phyloP scores from a whole-genome alignment of 2,797 vertebrate genomes.

The Champsocephalus esox region DNA sequence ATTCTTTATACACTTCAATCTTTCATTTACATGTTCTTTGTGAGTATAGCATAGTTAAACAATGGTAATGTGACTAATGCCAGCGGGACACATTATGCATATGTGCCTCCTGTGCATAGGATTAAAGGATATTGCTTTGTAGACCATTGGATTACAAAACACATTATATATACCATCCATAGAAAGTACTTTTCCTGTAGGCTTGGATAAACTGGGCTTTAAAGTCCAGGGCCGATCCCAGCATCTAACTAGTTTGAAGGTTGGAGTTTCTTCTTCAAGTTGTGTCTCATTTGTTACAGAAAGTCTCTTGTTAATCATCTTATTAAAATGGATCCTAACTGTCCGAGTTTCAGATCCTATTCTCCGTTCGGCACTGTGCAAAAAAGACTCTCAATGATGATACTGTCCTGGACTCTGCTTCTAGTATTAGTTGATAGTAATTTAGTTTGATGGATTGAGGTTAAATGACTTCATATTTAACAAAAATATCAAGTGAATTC shows the following conservation, averaged over 20 bases:
- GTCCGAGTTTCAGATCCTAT: constrained; percentile 17
- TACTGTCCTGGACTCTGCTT: constrained; percentile 10
- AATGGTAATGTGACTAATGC: not conserved
- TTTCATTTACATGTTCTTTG: not conserved
- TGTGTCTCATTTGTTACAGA: constrained; percentile 22
- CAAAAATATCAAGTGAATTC: not conserved
- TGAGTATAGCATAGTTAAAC: not conserved
- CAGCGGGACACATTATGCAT: not conserved
- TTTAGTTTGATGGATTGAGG: not conserved
- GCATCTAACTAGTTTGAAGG: constrained; percentile 15
- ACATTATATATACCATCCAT: not conserved
- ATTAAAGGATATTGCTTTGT: not conserved
- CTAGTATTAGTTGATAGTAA: not conserved
- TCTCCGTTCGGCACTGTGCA: not conserved
- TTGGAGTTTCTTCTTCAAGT: constrained; percentile 17
- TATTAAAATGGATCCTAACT: constrained; percentile 28
- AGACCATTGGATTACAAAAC: not conserved
- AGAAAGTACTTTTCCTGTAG: not conserved
- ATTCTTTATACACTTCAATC: not conserved
- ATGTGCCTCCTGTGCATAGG: not conserved
- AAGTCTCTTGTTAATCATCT: constrained; percentile 26
- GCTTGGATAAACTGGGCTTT: not conserved
- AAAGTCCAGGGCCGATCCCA: not conserved
- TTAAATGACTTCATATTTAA: not conserved
- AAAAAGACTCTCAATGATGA: not conserved